Percentiles rank a stretch among this genome's conserved stretches.
phyloP scores from a whole-genome alignment of 1,140 invertebrate genomes.

The Diorhabda carinulata region DNA sequence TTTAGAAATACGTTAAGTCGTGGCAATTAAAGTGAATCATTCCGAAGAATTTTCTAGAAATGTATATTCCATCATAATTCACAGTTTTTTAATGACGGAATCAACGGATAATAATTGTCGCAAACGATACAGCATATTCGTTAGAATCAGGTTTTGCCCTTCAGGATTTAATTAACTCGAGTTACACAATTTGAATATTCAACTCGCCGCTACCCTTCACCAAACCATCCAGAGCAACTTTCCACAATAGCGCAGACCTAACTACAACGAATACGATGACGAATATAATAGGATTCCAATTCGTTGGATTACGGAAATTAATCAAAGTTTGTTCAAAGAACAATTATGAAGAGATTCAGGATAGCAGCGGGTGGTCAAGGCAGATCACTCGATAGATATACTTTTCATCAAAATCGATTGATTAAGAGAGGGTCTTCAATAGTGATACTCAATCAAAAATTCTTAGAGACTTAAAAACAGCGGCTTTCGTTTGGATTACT shows the following conservation, averaged over 20 bases:
- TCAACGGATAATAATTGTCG: too few relatives aligned
- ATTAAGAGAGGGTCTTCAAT: not conserved
- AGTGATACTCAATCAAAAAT: not conserved
- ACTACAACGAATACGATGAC: not conserved
- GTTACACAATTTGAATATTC: not conserved
- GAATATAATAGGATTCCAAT: not conserved
- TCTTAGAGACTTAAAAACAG: too few relatives aligned
- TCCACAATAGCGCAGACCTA: not conserved
- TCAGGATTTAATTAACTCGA: not conserved
- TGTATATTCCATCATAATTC: too few relatives aligned
- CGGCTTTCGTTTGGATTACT: too few relatives aligned
- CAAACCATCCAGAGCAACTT: not conserved
- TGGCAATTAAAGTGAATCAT: too few relatives aligned
- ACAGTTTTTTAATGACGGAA: too few relatives aligned
- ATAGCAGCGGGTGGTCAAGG: not conserved
- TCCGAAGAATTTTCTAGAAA: too few relatives aligned
- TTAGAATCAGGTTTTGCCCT: not conserved
- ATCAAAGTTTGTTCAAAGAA: not conserved
- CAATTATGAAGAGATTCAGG: not conserved
- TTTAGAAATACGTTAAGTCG: too few relatives aligned
- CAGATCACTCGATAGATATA: not conserved
- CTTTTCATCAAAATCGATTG: not conserved
- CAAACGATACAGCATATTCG: too few relatives aligned
- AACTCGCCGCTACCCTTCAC: not conserved
- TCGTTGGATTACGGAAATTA: not conserved